Evolutionary conservation across 2,888 invertebrate genomes (phyloP).

Genomic region (Netelia virgata): DNA sequence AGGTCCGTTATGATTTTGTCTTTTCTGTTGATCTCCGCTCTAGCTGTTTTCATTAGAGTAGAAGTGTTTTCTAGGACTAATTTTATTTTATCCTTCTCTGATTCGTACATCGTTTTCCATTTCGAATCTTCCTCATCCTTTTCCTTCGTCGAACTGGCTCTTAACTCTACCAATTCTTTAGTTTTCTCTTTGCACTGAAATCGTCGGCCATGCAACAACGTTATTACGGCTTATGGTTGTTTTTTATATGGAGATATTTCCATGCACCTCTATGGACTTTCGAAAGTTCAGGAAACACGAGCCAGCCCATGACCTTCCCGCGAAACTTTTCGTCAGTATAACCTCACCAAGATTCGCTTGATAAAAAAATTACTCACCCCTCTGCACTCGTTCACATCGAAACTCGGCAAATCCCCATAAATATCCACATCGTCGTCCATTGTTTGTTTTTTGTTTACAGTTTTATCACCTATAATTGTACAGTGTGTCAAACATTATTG

Average conservation of each 20-base stretch:
- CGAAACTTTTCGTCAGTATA: constrained; percentile 56
- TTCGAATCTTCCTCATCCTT: constrained; percentile 33
- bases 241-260: no score
- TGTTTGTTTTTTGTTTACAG: constrained; percentile 16
- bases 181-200: constrained; percentile 78
- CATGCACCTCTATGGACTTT: no score
- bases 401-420: constrained; percentile 83
- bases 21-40: constrained; percentile 85
- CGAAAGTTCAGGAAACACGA: no score
- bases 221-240: neutral
- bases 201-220: constrained; percentile 12
- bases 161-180: constrained; percentile 74
- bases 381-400: constrained; percentile 66
- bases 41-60: constrained; percentile 85
- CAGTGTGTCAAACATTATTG: constrained; percentile 30
- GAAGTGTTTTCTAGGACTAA: constrained; percentile 84
- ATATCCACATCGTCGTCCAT: constrained; percentile 81
- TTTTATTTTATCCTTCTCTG: constrained; percentile 74
- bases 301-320: constrained; percentile 30
- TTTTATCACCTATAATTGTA: neutral
- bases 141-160: constrained; percentile 71
- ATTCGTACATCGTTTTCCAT: constrained; percentile 66
- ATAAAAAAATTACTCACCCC: constrained; percentile 60
- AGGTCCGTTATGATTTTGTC: constrained; percentile 84
- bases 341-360: constrained; percentile 54